Conservation (phyloP, 1,140 invertebrate genomes). For the Drosophila parvula region DNA sequence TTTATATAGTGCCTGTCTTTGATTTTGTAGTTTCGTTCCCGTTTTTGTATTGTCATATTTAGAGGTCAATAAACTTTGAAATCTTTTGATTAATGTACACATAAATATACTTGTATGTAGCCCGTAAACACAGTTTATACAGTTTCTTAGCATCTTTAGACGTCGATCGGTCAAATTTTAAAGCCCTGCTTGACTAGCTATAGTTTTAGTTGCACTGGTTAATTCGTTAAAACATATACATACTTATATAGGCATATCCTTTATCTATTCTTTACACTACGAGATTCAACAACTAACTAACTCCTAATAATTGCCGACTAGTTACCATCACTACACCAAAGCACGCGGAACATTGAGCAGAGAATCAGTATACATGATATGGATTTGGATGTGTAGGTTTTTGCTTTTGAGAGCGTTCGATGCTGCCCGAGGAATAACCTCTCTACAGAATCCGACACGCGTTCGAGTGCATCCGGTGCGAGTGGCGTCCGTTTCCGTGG, state of each 20-base stretch:
- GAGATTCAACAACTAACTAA: constrained; percentile 72
- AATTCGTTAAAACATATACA: not conserved
- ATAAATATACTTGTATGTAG: constrained; percentile 8
- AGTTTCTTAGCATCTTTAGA: constrained; percentile 44
- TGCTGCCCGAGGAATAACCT: not conserved
- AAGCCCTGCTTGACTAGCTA: constrained; percentile 60
- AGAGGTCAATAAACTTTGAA: constrained; percentile 66
- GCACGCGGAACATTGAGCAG: constrained; percentile 56
- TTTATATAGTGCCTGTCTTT: constrained; percentile 10
- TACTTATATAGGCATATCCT: constrained; percentile 36
- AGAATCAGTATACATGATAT: constrained; percentile 50
- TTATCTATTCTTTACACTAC: constrained; percentile 36
- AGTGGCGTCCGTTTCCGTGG: constrained; percentile 79
- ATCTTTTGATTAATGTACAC: constrained; percentile 50
- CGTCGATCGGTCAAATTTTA: constrained; percentile 30
- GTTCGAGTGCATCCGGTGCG: constrained; percentile 82
- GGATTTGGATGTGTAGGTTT: constrained; percentile 18
- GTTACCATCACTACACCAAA: constrained; percentile 18
- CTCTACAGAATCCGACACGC: constrained; percentile 77
- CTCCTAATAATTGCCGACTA: constrained; percentile 68
- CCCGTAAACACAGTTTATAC: constrained; percentile 34
- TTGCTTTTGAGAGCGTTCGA: not conserved
- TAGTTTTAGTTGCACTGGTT: constrained; percentile 10
- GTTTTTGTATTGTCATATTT: constrained; percentile 71
- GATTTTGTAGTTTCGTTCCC: constrained; percentile 14